Evolutionary conservation across 2,888 invertebrate species (phyloP), one percentile per base, ranked within the genome.

Genomic region (Gastracanthus pulcherrimus): DNA sequence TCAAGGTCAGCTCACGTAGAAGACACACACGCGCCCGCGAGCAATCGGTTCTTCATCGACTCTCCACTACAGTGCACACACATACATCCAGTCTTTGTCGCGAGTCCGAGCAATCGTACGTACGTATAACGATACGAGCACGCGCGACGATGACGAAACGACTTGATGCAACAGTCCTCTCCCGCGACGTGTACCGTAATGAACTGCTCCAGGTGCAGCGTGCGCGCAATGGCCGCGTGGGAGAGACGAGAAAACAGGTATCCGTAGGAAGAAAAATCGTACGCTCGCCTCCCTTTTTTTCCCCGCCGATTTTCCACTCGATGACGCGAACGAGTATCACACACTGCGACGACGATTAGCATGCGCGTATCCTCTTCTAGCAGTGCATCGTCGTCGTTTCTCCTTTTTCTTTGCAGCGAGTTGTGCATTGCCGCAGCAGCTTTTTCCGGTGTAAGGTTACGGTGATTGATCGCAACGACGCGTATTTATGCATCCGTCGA

Each of bases 141-240:
- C 55, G 76, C 45, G 58, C 48, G 41, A 58, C 48, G 66, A 75
- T 83, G 81, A 81, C 75, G 83, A 83, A 77, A 83, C 60, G 55
- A n/a, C 51, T 81, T 78, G 81, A 78, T 71, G 81, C 81, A 83
- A 81, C 75, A 66, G 64, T 72, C 67, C 41, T 76, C 55, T n/a
- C n/a, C n/a, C n/a, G n/a, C n/a, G n/a, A n/a, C 55, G 26, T 76
- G 19, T 71, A 71, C 78, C 64, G 80, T 70, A 80, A 82, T 82
- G 71, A 83, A 86, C 81, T 83, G 84, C 84, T 83, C 81, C 86
- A 86, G 86, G 86, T 86, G 86, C 41, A 67, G 31, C 16, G 29
- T 45, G 58, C 51, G 51, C 23, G n/a, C 19, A 51, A 67, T 23
- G 2, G 9, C 38, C 71, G 85, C 86, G 86, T 86, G 84, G 87